Conservation (phyloP, 2,113 vertebrate genomes). For the Neodon shergylaensis region DNA sequence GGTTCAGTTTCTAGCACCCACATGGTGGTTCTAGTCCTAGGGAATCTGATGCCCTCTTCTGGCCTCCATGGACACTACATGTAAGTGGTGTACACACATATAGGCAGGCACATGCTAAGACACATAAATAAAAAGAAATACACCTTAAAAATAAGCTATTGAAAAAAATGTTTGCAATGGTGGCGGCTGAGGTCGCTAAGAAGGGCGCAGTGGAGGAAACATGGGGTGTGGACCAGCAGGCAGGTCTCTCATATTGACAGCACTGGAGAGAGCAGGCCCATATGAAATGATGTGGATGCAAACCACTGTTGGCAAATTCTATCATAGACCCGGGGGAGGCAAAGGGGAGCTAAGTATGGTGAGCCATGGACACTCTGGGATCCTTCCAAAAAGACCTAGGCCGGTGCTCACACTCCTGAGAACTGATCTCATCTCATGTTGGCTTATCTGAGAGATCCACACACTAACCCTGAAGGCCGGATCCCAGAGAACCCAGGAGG, state of each 20-base stretch:
- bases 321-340: background rate
- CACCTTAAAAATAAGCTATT: background rate
- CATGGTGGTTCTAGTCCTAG: background rate
- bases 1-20: background rate
- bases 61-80: background rate
- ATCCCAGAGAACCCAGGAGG: background rate
- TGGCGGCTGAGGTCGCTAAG: background rate
- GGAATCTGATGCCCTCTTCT: background rate
- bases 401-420: background rate
- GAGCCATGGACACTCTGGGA: background rate
- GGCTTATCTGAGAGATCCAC: background rate
- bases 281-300: background rate
- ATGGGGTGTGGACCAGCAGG: background rate
- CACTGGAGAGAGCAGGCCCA: background rate
- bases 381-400: background rate
- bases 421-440: background rate
- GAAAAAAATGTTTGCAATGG: background rate
- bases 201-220: background rate
- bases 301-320: background rate
- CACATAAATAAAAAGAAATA: background rate
- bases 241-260: no score
- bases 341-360: background rate
- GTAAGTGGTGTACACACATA: background rate
- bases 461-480: background rate
- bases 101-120: background rate